These are phyloP conservation scores for Cottoperca gobio DNA, from an alignment of 2,797 vertebrate genomes.

Conservation along the genomic window DNA sequence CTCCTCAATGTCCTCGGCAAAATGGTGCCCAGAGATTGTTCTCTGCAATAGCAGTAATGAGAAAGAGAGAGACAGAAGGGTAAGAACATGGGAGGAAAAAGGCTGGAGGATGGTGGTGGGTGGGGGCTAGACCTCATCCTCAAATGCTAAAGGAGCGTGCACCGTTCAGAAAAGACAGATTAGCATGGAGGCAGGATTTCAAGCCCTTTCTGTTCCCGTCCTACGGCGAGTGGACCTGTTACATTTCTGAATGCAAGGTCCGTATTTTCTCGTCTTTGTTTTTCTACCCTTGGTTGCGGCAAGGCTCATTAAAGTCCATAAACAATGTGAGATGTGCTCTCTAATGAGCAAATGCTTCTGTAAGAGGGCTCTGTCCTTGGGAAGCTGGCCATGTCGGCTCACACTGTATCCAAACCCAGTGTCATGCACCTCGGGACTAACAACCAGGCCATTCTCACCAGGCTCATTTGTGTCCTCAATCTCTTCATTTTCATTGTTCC, in stretches of 20 bases:
- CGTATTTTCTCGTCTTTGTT: conserved; percentile 74
- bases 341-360: conserved; percentile 81
- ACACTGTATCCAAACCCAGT: conserved; percentile 55
- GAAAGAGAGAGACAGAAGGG: conserved; percentile 57
- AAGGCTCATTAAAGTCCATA: conserved; percentile 83
- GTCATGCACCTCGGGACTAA: conserved; percentile 66
- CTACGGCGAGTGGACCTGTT: conserved; percentile 38
- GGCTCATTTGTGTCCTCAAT: conserved; percentile 54
- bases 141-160: conserved; percentile 50
- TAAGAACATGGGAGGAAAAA: conserved; percentile 41
- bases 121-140: conserved; percentile 27
- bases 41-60: conserved; percentile 78
- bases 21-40: conserved; percentile 81
- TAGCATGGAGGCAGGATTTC: conserved; percentile 17
- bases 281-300: conserved; percentile 57
- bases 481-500: conserved; percentile 53
- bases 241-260: conserved; percentile 64
- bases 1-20: conserved; percentile 80
- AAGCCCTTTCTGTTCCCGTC: conserved; percentile 26
- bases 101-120: not conserved
- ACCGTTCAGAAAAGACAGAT: conserved; percentile 34
- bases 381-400: conserved; percentile 74
- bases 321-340: conserved; percentile 80
- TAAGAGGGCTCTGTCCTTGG: conserved; percentile 79
- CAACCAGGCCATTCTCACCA: conserved; percentile 73